These are phyloP conservation scores for Myzus persicae DNA, from an alignment of 1,140 invertebrate genomes.

Conservation along the genomic window DNA sequence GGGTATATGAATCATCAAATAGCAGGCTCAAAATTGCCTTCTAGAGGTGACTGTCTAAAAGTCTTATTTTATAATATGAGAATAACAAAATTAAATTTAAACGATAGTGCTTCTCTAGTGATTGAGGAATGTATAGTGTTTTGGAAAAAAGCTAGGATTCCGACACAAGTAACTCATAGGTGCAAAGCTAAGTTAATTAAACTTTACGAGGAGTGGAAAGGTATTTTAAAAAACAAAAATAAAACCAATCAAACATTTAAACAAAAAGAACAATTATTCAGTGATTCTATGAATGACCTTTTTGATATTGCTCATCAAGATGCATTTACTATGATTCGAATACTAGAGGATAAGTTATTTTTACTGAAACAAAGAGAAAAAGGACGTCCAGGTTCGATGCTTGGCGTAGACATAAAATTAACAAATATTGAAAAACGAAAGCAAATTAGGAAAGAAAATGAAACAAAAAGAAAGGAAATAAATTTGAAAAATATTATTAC, in stretches of 20 bases:
- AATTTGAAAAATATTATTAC: no score
- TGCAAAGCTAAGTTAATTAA: constrained; percentile 59
- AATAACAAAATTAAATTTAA: constrained; percentile 30
- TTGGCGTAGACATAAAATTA: no score
- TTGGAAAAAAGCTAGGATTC: constrained; percentile 58
- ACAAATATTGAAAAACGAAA: no score
- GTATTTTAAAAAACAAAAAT: constrained; percentile 56
- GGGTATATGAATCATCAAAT: constrained; percentile 51
- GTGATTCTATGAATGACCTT: constrained; percentile 60
- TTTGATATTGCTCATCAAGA: constrained; percentile 62
- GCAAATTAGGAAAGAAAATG: no score
- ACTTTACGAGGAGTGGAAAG: constrained; percentile 59
- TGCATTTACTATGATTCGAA: constrained; percentile 60
- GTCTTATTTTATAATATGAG: constrained; percentile 59
- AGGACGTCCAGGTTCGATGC: constrained; percentile 37
- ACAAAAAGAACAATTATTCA: constrained; percentile 60
- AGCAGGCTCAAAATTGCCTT: constrained; percentile 59
- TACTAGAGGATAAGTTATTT: constrained; percentile 60
- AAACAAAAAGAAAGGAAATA: no score
- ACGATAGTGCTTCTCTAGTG: not conserved
- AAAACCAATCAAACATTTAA: constrained; percentile 37
- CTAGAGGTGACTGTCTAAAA: constrained; percentile 56
- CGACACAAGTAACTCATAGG: constrained; percentile 50
- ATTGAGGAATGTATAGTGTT: constrained; percentile 27
- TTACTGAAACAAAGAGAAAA: constrained; percentile 59